A percentile compares a stretch with the other conserved stretches of the same genome.
These are phyloP conservation scores for Gymnodraco acuticeps DNA, from an alignment of 2,797 vertebrate genomes.

Conservation along the genomic window DNA sequence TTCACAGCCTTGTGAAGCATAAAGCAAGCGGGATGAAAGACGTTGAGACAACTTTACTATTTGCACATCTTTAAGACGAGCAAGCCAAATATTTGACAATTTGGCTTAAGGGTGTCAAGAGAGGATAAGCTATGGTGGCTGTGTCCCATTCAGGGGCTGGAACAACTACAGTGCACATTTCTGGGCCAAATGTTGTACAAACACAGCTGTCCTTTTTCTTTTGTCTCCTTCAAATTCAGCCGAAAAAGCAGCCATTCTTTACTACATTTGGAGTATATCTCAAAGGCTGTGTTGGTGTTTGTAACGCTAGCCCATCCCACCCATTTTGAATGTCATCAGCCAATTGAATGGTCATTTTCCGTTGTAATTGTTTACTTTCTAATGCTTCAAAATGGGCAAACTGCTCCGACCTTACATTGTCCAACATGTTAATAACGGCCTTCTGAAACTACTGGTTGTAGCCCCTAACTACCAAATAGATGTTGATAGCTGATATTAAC, in stretches of 20 bases:
- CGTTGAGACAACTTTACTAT: not conserved
- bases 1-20: not conserved
- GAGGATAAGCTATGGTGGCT: not conserved
- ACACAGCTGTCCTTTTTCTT: not conserved
- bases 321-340: no score
- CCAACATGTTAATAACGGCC: no score
- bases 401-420: no score
- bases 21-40: constrained; percentile 7
- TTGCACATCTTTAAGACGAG: constrained; percentile 6
- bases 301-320: not conserved
- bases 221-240: not conserved
- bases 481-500: no score
- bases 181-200: not conserved
- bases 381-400: no score
- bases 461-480: no score
- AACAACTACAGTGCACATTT: not conserved
- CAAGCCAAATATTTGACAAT: constrained; percentile 5
- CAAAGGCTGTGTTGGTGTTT: not conserved
- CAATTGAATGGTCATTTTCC: no score
- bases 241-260: not conserved
- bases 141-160: not conserved
- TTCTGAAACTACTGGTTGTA: no score
- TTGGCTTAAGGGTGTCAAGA: constrained; percentile 1
- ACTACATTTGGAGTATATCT: not conserved
- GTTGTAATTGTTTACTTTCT: no score